A percentile compares a stretch with the other conserved stretches of the same genome.
Evolutionary conservation across 2,888 invertebrate genomes (phyloP).

Genomic region (Dorcus hopei): DNA sequence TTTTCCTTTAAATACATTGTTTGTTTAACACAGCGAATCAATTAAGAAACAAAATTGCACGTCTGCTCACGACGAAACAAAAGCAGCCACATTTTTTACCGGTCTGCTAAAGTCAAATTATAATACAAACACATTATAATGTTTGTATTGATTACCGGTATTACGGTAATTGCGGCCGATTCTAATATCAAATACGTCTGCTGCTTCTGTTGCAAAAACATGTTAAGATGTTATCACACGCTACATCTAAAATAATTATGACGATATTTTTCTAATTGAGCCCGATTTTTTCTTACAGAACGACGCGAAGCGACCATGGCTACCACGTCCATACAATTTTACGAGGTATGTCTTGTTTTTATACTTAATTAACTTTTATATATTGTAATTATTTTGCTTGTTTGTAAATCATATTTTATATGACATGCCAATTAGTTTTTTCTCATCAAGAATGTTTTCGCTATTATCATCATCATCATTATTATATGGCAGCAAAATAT

Average conservation of each 20-base stretch:
- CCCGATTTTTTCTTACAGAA: constrained; percentile 29
- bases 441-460: too few relatives aligned
- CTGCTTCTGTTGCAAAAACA: not conserved
- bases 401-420: too few relatives aligned
- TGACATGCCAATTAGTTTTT: too few relatives aligned
- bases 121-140: not conserved
- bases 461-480: too few relatives aligned
- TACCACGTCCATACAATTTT: constrained; percentile 26
- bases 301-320: constrained; percentile 31
- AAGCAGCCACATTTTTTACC: not conserved
- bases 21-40: too few relatives aligned
- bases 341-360: constrained; percentile 30
- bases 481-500: too few relatives aligned
- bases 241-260: constrained; percentile 28
- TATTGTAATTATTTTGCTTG: not conserved
- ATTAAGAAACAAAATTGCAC: too few relatives aligned
- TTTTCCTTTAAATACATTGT: too few relatives aligned
- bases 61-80: too few relatives aligned
- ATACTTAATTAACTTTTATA: constrained; percentile 1
- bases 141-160: not conserved
- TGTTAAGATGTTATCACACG: constrained; percentile 30
- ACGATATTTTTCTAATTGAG: constrained; percentile 12
- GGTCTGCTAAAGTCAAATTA: not conserved
- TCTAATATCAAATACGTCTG: not conserved
- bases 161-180: not conserved